Base-by-base conservation (phyloP, 2,888 invertebrate genomes). In the Cataglyphis altisquamis region DNA sequence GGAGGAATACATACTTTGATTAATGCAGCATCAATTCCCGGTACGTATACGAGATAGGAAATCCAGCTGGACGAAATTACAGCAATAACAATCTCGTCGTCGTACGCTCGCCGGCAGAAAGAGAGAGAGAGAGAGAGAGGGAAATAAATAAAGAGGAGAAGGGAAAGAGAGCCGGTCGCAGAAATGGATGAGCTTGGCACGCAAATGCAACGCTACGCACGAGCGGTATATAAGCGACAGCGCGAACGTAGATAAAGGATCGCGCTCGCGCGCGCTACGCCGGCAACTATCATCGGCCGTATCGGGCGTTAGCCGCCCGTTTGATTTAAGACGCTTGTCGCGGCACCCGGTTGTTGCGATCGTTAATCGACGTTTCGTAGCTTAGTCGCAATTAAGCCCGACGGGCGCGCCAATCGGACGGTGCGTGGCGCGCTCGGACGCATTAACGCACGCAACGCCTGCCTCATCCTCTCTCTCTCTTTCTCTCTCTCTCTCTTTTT, bases 291-390 rank as follows among this genome's bases (percentile, higher is more conserved):
- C 82, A 84, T 83, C 83, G 84, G 74, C 80, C 84, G 83, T 84
- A 39, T 87, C 82, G 32, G 72, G 60, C 82, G 82, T 68, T 68
- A 52, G 62, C 78, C 64, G 62, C 75, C 57, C 83, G 21, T 21
- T 82, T 91, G 92, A 92, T 92, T 91, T 91, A 92, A 90, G 86
- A 74, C 86, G 83, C 87, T 87, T 88, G 90, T 92, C 91, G 86
- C 86, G 74, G 81, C 84, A 88, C 85, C 87, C 89, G 85, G 90
- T 91, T 92, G 91, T 89, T 91, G 91, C 91, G 85, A 90, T 92
- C 92, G 91, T 92, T 92, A 91, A 92, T 92, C 92, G 90, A 88
- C 89, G 86, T 90, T 91, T 91, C 89, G 88, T 90, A 90, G 85
- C 87, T 90, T 92, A 87, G 86, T 60, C 87, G 90, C 92, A 92